Conservation (phyloP, 2,888 invertebrate species). For the Melipona bicolor region DNA sequence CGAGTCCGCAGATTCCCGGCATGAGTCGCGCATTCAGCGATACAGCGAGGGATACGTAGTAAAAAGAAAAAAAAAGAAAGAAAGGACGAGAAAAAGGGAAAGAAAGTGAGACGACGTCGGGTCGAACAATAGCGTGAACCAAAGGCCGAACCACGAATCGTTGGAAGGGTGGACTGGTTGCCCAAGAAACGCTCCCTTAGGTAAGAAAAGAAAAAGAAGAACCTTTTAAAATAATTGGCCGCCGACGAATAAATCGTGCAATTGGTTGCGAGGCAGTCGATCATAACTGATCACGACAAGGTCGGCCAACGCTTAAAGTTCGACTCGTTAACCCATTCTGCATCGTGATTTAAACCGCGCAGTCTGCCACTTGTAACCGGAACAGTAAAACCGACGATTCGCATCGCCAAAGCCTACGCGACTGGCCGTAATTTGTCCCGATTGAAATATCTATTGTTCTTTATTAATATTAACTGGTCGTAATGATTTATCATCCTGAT, state of each 20-base stretch:
- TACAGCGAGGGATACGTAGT: neutral
- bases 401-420: too few species aligned
- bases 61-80: neutral
- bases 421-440: too few species aligned
- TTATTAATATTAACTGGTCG: too few species aligned
- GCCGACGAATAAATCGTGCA: slow-evolving; percentile 36
- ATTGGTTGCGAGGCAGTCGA: slow-evolving; percentile 23
- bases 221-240: slow-evolving; percentile 57
- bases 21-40: slow-evolving; percentile 53
- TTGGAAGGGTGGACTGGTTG: slow-evolving; percentile 11
- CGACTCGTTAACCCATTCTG: too few species aligned
- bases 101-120: neutral
- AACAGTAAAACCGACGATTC: too few species aligned
- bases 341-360: too few species aligned
- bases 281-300: slow-evolving; percentile 13
- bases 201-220: neutral
- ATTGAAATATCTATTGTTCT: neutral
- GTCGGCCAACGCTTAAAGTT: neutral
- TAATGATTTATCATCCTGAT: too few species aligned
- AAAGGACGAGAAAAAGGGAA: neutral
- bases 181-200: slow-evolving; percentile 18
- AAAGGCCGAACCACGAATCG: slow-evolving; percentile 23
- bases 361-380: too few species aligned
- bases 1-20: slow-evolving; percentile 31
- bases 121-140: neutral